phyloP scores from a whole-genome alignment of 37 sponge, comb jelly and placozoan genomes.

The Diacarnus erythraeanus region DNA sequence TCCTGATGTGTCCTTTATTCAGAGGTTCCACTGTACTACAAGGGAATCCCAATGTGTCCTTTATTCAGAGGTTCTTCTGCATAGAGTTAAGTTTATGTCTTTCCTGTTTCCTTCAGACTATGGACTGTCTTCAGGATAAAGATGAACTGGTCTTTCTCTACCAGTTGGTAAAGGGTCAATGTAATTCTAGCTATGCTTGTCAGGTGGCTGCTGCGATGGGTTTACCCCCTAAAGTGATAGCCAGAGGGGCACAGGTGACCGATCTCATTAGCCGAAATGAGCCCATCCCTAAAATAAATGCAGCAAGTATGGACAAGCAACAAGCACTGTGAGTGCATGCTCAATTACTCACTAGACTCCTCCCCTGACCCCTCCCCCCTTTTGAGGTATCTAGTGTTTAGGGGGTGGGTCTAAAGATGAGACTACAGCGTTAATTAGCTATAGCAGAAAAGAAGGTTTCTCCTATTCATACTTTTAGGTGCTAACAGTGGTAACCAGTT shows the following conservation, averaged over 20 bases:
- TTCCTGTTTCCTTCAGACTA: conserved; percentile 56
- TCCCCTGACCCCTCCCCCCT: no score
- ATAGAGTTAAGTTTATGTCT: not conserved
- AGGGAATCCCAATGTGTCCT: no score
- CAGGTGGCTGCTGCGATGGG: conserved; percentile 87
- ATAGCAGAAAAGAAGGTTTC: no score
- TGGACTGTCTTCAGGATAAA: conserved; percentile 74
- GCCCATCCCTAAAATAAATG: conserved; percentile 29
- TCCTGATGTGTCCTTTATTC: no score
- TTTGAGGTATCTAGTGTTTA: no score
- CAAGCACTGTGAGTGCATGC: conserved; percentile 8
- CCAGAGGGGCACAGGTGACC: conserved; percentile 38
- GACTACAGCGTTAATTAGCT: no score
- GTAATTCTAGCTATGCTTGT: conserved; percentile 78
- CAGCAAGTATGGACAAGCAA: conserved; percentile 30
- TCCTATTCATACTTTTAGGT: no score
- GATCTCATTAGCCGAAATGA: conserved; percentile 61
- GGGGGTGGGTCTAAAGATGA: no score
- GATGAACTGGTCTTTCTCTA: conserved; percentile 92
- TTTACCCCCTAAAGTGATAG: conserved; percentile 19
- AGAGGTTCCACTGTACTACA: no score
- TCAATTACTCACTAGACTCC: no score
- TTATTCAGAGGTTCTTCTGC: no score
- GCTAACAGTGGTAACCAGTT: no score
- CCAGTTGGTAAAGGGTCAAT: conserved; percentile 76